Conservation (phyloP, 2,797 vertebrate species). For the Microtus californicus region DNA sequence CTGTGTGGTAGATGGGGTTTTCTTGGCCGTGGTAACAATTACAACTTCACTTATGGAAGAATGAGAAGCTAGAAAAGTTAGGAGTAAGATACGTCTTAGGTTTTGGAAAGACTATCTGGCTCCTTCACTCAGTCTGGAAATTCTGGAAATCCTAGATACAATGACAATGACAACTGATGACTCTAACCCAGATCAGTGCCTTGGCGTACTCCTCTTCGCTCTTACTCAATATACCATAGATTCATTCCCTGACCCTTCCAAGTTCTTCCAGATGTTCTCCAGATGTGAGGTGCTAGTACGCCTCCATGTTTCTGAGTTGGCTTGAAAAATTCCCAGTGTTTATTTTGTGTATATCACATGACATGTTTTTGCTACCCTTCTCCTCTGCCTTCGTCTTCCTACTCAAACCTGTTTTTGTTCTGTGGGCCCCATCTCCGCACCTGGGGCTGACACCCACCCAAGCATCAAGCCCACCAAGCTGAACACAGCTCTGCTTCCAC, state of each 20-base stretch:
- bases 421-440: neutral
- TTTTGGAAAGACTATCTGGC: neutral
- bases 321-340: neutral
- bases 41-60: neutral
- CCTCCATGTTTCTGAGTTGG: neutral
- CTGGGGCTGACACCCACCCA: neutral
- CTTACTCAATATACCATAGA: neutral
- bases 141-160: neutral
- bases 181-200: neutral
- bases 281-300: neutral
- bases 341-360: no score
- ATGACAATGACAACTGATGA: neutral
- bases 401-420: no score
- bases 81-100: neutral
- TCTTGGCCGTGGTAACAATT: neutral
- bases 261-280: neutral
- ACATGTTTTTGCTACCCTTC: neutral
- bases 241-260: neutral
- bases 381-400: neutral
- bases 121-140: neutral
- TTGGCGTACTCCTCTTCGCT: rapidly evolving
- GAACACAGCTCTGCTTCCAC: neutral
- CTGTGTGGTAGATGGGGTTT: no score
- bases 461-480: neutral
- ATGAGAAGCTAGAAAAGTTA: neutral